Base-by-base conservation (phyloP, 2,888 invertebrate genomes). In the Anoplius nigerrimus region DNA sequence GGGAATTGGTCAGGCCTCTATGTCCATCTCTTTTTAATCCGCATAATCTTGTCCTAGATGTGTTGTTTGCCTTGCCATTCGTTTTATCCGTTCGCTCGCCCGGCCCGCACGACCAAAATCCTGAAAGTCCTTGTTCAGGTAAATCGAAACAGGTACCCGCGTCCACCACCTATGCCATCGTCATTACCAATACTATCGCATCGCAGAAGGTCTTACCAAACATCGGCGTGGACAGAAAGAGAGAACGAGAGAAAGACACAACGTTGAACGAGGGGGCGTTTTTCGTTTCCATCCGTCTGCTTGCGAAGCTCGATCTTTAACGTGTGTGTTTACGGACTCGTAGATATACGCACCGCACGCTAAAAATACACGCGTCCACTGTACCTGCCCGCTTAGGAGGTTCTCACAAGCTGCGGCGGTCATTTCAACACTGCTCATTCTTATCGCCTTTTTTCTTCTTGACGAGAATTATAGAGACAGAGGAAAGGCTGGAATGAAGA, bases 101-200 rank as follows among this genome's bases (percentile, higher is more conserved):
- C 54, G 11, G 4, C 27, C 20, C 20, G 18, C 18, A 20, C 52
- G 16, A 3, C 46, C 54, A 4, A 27, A 27, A 27, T 48, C 20
- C 24, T 21, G 48, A 16, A 6, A 51, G 60, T 58, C 62, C 57
- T 73, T 67, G 58, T 71, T 60, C 74, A 71, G 74, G 72, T 72
- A 78, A 76, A 80, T 72, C 74, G 78, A 76, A 74, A 79, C 74
- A 80, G 79, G 74, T 78, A 77, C 72, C 71, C 46, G 46, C 27
- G 16, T 46, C 55, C 66, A 57, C 62, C 61, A 45, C 56, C 54
- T 16, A 20, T 43, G 51, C 56, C 48, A 5, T 13, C 53, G 62
- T 67, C 69, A 57, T 73, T 66, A 74, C 67, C 62, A 58, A 69
- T 72, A 66, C 64, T 15, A 55, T 60, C 63, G 24, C 65, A 62